Percentiles rank a stretch among this genome's conserved stretches.
Conservation (phyloP, 2,797 vertebrate species). For the Monodelphis domestica region DNA sequence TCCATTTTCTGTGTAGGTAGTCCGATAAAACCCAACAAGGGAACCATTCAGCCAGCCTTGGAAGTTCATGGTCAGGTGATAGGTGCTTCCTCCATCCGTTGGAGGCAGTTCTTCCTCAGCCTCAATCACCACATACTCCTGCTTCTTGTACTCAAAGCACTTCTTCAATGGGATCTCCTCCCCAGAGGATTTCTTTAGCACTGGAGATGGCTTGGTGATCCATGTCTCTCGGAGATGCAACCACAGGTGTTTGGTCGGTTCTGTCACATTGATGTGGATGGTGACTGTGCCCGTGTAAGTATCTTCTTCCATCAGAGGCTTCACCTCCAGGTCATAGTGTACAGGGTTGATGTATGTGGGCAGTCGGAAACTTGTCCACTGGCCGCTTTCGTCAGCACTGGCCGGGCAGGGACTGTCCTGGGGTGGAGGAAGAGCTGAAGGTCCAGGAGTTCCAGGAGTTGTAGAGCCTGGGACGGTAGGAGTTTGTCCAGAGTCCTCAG, state of each 20-base stretch:
- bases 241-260: constrained; percentile 89
- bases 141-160: constrained; percentile 90
- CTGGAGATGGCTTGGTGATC: constrained; percentile 81
- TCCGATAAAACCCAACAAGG: constrained; percentile 96
- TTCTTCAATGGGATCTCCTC: constrained; percentile 81
- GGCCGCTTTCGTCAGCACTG: constrained; percentile 85
- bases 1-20: constrained; percentile 89
- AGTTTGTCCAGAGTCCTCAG: background rate
- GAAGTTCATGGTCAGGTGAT: constrained; percentile 91
- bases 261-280: constrained; percentile 85
- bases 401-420: constrained; percentile 84
- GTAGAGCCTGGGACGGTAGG: background rate
- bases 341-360: constrained; percentile 88
- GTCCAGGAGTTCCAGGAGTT: background rate
- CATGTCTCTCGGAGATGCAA: constrained; percentile 93
- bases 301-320: constrained; percentile 88
- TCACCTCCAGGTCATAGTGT: constrained; percentile 93
- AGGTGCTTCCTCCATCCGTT: constrained; percentile 72
- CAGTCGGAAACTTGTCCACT: constrained; percentile 92
- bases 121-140: constrained; percentile 93
- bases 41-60: constrained; percentile 93
- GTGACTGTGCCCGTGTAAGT: constrained; percentile 89
- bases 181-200: constrained; percentile 71
- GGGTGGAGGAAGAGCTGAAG: constrained; percentile 39
- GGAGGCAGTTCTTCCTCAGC: constrained; percentile 80